These are phyloP conservation scores for Podarcis cretensis DNA, from an alignment of 2,113 vertebrate genomes.

Conservation along the genomic window DNA sequence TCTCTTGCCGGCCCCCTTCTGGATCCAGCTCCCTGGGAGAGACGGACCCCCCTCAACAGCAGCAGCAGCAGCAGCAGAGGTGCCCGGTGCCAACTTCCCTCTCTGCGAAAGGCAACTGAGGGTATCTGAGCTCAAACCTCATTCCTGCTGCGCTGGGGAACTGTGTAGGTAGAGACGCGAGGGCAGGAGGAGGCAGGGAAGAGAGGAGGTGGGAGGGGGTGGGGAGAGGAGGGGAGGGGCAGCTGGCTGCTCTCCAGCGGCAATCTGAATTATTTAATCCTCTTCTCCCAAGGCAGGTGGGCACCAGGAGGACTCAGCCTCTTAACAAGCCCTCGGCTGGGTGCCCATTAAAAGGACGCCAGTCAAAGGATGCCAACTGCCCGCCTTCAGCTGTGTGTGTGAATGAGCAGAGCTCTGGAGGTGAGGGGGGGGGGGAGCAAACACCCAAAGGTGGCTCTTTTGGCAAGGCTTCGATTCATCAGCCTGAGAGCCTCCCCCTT, in stretches of 20 bases:
- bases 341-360: conserved; percentile 39
- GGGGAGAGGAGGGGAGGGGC: conserved; percentile 62
- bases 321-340: conserved; percentile 57
- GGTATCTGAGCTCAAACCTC: not conserved
- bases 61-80: not conserved
- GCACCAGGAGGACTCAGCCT: conserved; percentile 50
- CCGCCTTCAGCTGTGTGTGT: conserved; percentile 39
- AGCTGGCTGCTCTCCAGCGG: conserved; percentile 62
- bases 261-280: conserved; percentile 76
- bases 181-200: conserved; percentile 61
- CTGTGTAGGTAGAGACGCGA: conserved; percentile 40
- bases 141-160: conserved; percentile 60
- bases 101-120: not conserved
- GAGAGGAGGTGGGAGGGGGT: conserved; percentile 64
- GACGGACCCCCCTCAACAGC: not conserved
- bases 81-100: not conserved
- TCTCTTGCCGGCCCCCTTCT: not conserved
- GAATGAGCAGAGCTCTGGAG: not conserved
- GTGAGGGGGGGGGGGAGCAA: too few relatives aligned
- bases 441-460: not conserved
- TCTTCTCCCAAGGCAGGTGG: conserved; percentile 39
- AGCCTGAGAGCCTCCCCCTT: not conserved
- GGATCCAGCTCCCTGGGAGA: not conserved
- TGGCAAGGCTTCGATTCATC: not conserved
- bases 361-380: not conserved